Base-by-base conservation (phyloP, 2,888 invertebrate genomes). In the Syritta pipiens region DNA sequence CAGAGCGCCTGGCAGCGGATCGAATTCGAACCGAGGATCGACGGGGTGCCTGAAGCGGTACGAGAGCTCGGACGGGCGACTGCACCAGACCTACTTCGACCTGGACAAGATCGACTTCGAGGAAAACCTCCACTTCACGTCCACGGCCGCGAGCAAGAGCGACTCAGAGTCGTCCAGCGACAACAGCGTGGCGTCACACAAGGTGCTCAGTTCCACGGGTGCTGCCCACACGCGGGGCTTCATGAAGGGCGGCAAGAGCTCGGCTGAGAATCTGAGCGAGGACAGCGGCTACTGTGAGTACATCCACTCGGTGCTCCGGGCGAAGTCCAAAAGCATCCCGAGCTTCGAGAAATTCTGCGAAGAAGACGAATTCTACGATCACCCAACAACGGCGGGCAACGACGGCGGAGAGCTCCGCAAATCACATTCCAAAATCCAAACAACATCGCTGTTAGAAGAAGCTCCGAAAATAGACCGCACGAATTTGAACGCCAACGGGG, bases 181-280 rank as follows among this genome's bases (percentile, higher is more conserved):
- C 51, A 83, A 71, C 42, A 83, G 83, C 46, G 83, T 83, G 1
- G 74, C 82, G 7, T 83, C 83, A 0, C 83, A 83, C 17, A 83
- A 83, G 32, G 19, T 79, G 24, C 10, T 79, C 1, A 62, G 49
- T 20, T 26, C 42, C 1, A 68, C 60, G 1, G 62, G 60, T 35
- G 65, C 49, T 20, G 35, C 67, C 1, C 49, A 76, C 14, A 12
- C 60, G 1, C 59, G 62, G 30, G 65, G 35, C 14, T 83, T 83
- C 1, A 76, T 74, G 0, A 81, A 81, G 35, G 79, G 83, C 55
- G 85, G 86, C 17, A 92, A 92, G 83, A 92, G 92, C 83, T 94
- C 94, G 44, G 92, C 92, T 17, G 94, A 95, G 86, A 94, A 94
- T 90, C 90, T 95, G 82, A 94, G 94, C 85, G 94, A 95, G 87